These are phyloP conservation scores for Monomorium pharaonis DNA, from an alignment of 1,140 invertebrate species.

Conservation along the genomic window DNA sequence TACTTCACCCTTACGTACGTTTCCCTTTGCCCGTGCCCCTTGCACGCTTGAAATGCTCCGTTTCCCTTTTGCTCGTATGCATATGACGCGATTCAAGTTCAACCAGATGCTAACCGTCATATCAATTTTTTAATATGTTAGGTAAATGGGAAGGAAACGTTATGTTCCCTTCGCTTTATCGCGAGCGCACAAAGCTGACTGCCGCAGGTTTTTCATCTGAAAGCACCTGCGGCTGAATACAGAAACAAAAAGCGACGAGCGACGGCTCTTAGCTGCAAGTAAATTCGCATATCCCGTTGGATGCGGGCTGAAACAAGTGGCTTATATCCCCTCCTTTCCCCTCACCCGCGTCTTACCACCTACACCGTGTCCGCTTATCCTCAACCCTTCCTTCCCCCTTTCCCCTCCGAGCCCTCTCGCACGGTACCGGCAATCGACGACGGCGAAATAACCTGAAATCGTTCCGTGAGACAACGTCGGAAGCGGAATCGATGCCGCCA, in stretches of 20 bases:
- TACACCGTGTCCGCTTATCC: background rate
- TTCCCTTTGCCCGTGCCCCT: background rate
- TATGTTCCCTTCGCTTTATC: background rate
- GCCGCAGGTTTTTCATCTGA: slow-evolving; percentile 36
- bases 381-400: background rate
- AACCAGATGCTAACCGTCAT: background rate
- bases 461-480: slow-evolving; percentile 59
- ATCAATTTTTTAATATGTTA: slow-evolving; percentile 37
- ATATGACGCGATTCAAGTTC: background rate
- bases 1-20: background rate
- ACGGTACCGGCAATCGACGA: slow-evolving; percentile 52
- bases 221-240: slow-evolving; percentile 32
- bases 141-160: background rate
- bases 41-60: background rate
- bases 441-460: slow-evolving; percentile 64
- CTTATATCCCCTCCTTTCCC: too few species aligned
- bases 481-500: slow-evolving; percentile 58
- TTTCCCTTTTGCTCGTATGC: background rate
- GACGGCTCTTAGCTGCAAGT: slow-evolving; percentile 20
- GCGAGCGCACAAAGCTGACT: slow-evolving; percentile 14
- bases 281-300: slow-evolving; percentile 54
- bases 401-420: background rate
- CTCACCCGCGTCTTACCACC: background rate
- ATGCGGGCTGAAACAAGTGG: slow-evolving; percentile 24
- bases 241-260: slow-evolving; percentile 45